phyloP scores from a whole-genome alignment of 2,888 invertebrate species.

The Nemoura dubitans region DNA sequence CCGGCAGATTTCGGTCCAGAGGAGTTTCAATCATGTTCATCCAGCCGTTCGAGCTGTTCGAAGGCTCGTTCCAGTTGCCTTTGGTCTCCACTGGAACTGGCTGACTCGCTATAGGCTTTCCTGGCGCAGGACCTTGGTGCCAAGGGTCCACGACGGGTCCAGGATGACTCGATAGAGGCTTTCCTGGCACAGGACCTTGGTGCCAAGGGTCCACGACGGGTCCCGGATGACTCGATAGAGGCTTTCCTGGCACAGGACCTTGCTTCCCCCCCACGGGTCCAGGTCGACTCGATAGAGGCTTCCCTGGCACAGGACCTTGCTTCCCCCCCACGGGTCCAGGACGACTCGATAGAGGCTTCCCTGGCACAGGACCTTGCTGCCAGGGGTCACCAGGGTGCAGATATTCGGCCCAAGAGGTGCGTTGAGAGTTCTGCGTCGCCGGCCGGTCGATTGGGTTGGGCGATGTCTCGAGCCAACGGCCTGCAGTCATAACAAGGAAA shows the following conservation, averaged over 20 bases:
- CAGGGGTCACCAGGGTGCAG: background rate
- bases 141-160: background rate
- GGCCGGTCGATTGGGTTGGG: background rate
- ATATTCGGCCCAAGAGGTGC: background rate
- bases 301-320: background rate
- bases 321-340: background rate
- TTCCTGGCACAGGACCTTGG: background rate
- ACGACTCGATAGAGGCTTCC: background rate
- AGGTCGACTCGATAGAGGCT: background rate
- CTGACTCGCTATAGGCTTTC: background rate
- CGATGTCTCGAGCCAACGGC: background rate
- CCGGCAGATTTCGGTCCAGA: constrained; percentile 75
- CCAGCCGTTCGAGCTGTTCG: background rate
- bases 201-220: background rate
- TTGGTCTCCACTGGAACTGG: background rate
- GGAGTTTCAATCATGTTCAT: background rate
- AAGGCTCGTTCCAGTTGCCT: background rate
- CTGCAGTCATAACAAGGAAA: background rate
- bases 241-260: background rate
- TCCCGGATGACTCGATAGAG: background rate
- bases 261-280: background rate
- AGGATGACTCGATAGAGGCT: background rate
- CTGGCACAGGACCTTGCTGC: background rate
- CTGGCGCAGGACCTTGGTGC: background rate
- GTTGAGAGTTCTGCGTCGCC: background rate